Evolutionary conservation across 2,113 vertebrate species (phyloP), one percentile per base, ranked within the genome.

Genomic region (Calypte anna): DNA sequence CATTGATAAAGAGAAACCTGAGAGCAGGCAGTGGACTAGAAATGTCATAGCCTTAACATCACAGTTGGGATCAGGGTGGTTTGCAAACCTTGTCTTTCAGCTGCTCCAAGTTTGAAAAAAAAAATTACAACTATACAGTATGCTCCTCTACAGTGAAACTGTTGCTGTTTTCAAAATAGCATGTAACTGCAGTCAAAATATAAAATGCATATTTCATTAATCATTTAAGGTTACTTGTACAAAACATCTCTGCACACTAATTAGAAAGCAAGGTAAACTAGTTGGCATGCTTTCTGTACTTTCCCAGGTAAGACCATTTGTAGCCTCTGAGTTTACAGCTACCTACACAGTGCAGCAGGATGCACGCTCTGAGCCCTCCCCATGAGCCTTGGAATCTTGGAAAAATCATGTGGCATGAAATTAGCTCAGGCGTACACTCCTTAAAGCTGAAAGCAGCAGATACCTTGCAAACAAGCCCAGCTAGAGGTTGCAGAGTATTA

Each of bases 141-240:
- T 0, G 1, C 7, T 57, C 50, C 75, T 68, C 31, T 86, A 31
- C 0, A 0, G 54, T 43, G 22, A 66, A 88, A 72, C 30, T 4
- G 5, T 48, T 84, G 58, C 44, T 16, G 38, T 21, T 82, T 59
- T 51, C 87, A 75, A 82, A 76, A 21, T 17, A 51, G 46, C 1
- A 12, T 24, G 5, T 62, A 93, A 61, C 50, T n/a, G 50, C 36
- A 72, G 38, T 40, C 61, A 38, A 70, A 87, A 64, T 6, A 64
- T 7, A 54, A 89, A 62, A 59, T 2, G 7, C 2, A 4, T 10
- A 22, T 61, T 61, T 51, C n/a, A 51, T 36, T 44, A 46, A 54
- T 38, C 40, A 44, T 38, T 77, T 46, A 55, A 50, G n/a, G 62
- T 23, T 54, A 70, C n/a, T 63, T 78, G 38, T 31, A 58, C 20